Percentiles rank a stretch among this genome's conserved stretches.
phyloP scores from a whole-genome alignment of 2,888 invertebrate genomes.

The Agrotis clavis region DNA sequence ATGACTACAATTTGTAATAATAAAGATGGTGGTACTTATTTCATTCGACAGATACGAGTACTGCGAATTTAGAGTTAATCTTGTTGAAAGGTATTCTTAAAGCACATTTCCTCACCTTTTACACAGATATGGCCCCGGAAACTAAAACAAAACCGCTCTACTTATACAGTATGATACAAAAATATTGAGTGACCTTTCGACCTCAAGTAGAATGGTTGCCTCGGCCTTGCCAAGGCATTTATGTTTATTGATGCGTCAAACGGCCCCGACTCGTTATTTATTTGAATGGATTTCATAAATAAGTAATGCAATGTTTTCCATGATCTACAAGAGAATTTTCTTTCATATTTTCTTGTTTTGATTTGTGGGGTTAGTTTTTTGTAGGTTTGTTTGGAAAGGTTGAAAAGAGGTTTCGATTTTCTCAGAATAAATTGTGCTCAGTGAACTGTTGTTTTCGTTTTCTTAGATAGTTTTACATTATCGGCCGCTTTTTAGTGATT shows the following conservation, averaged over 20 bases:
- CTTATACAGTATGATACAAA: constrained; percentile 45
- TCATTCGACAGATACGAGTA: too few species aligned
- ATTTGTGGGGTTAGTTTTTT: constrained; percentile 8
- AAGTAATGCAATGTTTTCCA: constrained; percentile 55
- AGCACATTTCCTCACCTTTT: too few species aligned
- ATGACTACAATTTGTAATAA: too few species aligned
- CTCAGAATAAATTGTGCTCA: neutral
- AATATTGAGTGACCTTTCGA: constrained; percentile 63
- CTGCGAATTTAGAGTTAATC: too few species aligned
- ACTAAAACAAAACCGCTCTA: constrained; percentile 29
- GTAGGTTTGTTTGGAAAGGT: neutral
- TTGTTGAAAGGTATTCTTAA: too few species aligned
- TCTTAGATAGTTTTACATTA: too few species aligned
- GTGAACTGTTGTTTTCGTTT: neutral
- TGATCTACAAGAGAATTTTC: constrained; percentile 45
- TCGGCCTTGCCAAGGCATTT: constrained; percentile 62
- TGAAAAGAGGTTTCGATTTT: neutral
- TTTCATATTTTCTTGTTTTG: constrained; percentile 39
- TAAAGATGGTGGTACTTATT: too few species aligned
- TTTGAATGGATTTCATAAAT: constrained; percentile 64
- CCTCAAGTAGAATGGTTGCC: constrained; percentile 54
- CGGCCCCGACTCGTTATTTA: constrained; percentile 62
- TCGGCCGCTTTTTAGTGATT: too few species aligned
- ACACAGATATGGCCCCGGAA: neutral
- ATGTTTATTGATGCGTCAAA: constrained; percentile 65